A percentile compares a stretch with the other conserved stretches of the same genome.
Conservation (phyloP, 2,888 invertebrate species). For the Tiliacea citrago region DNA sequence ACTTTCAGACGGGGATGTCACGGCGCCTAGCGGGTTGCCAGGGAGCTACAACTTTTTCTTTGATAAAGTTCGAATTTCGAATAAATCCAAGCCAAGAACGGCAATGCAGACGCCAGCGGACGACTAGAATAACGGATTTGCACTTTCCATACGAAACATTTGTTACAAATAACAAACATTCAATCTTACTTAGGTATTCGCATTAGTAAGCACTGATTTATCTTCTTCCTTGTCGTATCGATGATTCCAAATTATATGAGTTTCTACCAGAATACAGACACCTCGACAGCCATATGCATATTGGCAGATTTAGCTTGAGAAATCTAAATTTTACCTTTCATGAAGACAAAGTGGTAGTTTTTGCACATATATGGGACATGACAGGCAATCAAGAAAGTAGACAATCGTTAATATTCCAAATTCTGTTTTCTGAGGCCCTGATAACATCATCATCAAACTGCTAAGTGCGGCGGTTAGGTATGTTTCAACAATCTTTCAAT, state of each 20-base stretch:
- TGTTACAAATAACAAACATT: constrained; percentile 48
- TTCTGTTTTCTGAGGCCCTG: background rate
- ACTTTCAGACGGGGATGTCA: constrained; percentile 71
- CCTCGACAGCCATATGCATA: background rate
- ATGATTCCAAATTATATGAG: background rate
- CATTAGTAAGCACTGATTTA: background rate
- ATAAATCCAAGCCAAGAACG: constrained; percentile 84
- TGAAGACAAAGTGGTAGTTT: background rate
- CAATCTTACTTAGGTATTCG: constrained; percentile 29
- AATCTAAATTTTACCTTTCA: background rate
- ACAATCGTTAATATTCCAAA: background rate
- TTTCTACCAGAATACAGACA: background rate
- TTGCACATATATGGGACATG: background rate
- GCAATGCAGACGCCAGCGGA: constrained; percentile 80
- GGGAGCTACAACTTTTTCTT: constrained; percentile 86
- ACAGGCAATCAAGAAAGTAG: fast-evolving
- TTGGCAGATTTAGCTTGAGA: background rate
- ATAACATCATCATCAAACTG: background rate
- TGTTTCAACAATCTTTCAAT: background rate
- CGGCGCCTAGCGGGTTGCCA: constrained; percentile 84
- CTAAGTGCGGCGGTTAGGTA: background rate
- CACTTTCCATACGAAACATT: constrained; percentile 59
- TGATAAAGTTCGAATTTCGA: constrained; percentile 87
- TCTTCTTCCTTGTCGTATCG: background rate
- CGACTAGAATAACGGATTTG: constrained; percentile 76